Evolutionary conservation across 2,113 vertebrate genomes (phyloP).

Genomic region (Sterrhoptilus dennistouni): DNA sequence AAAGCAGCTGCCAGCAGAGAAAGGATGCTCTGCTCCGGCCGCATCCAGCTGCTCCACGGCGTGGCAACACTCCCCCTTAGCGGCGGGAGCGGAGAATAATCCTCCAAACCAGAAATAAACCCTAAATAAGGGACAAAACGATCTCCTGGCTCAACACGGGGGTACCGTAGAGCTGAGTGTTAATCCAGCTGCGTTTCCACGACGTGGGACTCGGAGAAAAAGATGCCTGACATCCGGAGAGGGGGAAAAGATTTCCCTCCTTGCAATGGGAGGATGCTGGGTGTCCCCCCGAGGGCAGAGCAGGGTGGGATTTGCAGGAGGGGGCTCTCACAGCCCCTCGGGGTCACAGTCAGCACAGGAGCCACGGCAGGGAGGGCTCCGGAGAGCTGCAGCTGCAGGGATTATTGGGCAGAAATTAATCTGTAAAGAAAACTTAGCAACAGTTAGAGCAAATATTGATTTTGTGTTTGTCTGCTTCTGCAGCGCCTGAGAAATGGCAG

Average conservation of each 20-base stretch:
- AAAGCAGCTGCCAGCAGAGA: rapidly evolving
- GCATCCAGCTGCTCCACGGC: background rate
- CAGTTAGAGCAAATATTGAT: constrained; percentile 14
- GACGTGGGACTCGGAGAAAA: rapidly evolving
- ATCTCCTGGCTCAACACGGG: background rate
- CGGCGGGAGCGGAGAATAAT: background rate
- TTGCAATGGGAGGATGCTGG: background rate
- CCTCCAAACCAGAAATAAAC: background rate
- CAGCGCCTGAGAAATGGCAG: background rate
- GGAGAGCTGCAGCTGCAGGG: background rate
- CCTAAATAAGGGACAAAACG: rapidly evolving
- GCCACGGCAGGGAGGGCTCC: background rate
- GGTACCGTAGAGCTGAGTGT: rapidly evolving
- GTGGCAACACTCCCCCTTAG: constrained; percentile 43
- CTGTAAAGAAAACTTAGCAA: constrained; percentile 2
- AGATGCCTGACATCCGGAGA: background rate
- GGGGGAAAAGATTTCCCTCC: rapidly evolving
- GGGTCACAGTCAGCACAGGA: background rate
- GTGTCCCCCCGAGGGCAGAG: background rate
- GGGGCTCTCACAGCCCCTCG: background rate
- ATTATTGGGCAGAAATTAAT: background rate
- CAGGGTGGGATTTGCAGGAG: background rate
- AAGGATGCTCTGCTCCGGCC: background rate
- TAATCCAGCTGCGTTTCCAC: background rate
- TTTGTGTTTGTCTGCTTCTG: background rate